Conservation (phyloP, 2,113 vertebrate species). For the Myocastor coypus region DNA sequence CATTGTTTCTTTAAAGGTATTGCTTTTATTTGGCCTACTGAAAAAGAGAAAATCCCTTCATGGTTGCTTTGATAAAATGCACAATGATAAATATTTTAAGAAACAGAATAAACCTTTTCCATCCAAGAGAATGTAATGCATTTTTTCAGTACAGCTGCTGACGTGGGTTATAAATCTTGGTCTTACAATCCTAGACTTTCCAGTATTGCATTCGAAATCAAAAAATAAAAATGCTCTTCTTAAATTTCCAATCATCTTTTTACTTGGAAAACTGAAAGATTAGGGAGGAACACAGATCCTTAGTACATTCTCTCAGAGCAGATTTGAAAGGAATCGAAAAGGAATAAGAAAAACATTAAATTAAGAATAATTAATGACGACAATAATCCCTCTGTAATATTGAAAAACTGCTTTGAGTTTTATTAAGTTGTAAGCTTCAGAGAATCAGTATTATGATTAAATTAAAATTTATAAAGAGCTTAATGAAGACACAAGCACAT, state of each 20-base stretch:
- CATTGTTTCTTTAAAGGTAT: background rate
- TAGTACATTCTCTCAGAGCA: background rate
- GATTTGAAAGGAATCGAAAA: slow-evolving; percentile 22
- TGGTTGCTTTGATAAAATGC: slow-evolving; percentile 41
- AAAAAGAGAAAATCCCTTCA: slow-evolving; percentile 37
- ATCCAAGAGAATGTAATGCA: background rate
- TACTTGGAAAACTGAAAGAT: background rate
- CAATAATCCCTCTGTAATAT: background rate
- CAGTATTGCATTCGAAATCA: background rate
- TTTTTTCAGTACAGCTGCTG: slow-evolving; percentile 19
- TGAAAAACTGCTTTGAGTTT: slow-evolving; percentile 5
- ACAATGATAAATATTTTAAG: slow-evolving; percentile 40
- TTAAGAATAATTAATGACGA: background rate
- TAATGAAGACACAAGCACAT: background rate
- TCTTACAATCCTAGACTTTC: background rate
- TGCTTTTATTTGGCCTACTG: slow-evolving; percentile 32
- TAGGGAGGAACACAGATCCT: background rate
- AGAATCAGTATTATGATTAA: background rate
- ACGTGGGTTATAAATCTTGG: background rate
- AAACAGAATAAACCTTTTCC: slow-evolving; percentile 34
- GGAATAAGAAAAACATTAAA: no score
- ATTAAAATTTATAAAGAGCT: background rate
- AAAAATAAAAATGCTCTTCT: background rate
- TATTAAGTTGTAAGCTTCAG: background rate
- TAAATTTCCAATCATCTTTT: background rate